These are phyloP conservation scores for Branchipolynoe longqiensis DNA, from an alignment of 2,888 invertebrate genomes.

Conservation along the genomic window DNA sequence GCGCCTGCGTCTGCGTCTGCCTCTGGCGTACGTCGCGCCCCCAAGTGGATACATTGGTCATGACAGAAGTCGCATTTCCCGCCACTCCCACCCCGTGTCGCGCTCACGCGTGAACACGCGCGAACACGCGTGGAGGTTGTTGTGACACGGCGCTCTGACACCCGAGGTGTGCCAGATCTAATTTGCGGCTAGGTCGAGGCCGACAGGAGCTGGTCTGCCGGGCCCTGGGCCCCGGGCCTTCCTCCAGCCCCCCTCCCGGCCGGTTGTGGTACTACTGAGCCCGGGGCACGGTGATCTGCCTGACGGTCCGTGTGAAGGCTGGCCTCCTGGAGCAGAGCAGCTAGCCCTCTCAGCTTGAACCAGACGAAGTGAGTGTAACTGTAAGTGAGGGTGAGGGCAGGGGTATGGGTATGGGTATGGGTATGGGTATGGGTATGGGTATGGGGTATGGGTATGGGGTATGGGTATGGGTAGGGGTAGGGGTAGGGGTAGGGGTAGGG, in stretches of 20 bases:
- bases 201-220: background rate
- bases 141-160: constrained; percentile 6
- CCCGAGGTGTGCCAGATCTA: constrained; percentile 16
- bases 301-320: constrained; percentile 26
- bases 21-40: constrained; percentile 30
- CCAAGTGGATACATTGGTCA: constrained; percentile 21
- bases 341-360: too few species aligned
- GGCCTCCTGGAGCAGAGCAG: too few species aligned
- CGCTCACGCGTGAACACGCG: constrained; percentile 23
- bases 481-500: too few species aligned
- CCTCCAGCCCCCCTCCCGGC: background rate
- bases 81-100: background rate
- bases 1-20: background rate
- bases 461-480: too few species aligned
- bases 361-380: too few species aligned
- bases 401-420: too few species aligned
- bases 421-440: too few species aligned
- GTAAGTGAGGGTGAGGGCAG: too few species aligned
- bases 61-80: constrained; percentile 27
- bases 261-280: background rate
- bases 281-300: constrained; percentile 1
- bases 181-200: background rate
- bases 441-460: too few species aligned
- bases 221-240: background rate
- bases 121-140: constrained; percentile 24